Conservation (phyloP, 2,888 invertebrate genomes). For the Scaptodrosophila latifasciaeformis region DNA sequence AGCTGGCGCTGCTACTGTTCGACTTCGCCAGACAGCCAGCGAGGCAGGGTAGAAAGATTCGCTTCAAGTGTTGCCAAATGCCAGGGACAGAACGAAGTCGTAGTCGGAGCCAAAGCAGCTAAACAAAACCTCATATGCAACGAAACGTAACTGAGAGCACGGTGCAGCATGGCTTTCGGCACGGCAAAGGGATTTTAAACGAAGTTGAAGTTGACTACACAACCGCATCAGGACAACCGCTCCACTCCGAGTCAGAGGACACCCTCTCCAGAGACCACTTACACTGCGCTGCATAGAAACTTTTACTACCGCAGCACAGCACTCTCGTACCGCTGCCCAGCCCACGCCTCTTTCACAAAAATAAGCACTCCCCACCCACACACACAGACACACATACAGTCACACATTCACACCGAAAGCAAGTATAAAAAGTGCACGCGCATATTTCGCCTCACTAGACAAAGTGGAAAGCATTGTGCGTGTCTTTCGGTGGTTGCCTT, state of each 20-base stretch:
- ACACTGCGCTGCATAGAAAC: slow-evolving; percentile 54
- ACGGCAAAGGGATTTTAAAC: slow-evolving; percentile 68
- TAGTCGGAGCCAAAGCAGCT: slow-evolving; percentile 33
- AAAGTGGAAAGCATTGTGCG: slow-evolving; percentile 63
- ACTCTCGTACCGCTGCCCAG: too few species aligned
- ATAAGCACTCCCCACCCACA: slow-evolving; percentile 28
- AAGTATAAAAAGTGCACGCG: slow-evolving; percentile 52
- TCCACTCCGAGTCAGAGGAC: neutral
- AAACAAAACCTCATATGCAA: slow-evolving; percentile 70
- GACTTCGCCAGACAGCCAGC: too few species aligned
- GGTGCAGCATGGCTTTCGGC: neutral
- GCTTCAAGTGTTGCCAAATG: slow-evolving; percentile 18
- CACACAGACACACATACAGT: slow-evolving; percentile 1
- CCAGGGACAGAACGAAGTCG: too few species aligned
- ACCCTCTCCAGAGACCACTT: slow-evolving; percentile 56
- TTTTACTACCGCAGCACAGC: slow-evolving; percentile 31
- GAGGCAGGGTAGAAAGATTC: too few species aligned
- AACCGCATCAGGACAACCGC: slow-evolving; percentile 40
- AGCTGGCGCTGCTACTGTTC: too few species aligned
- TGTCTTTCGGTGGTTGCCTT: slow-evolving; percentile 50
- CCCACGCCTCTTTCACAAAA: slow-evolving; percentile 37
- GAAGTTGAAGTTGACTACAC: slow-evolving; percentile 67
- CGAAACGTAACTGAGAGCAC: slow-evolving; percentile 53
- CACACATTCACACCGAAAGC: slow-evolving; percentile 1
- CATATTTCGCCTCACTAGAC: slow-evolving; percentile 60